Conservation (phyloP, 2,888 invertebrate species). For the Hanleya hanleyi region DNA sequence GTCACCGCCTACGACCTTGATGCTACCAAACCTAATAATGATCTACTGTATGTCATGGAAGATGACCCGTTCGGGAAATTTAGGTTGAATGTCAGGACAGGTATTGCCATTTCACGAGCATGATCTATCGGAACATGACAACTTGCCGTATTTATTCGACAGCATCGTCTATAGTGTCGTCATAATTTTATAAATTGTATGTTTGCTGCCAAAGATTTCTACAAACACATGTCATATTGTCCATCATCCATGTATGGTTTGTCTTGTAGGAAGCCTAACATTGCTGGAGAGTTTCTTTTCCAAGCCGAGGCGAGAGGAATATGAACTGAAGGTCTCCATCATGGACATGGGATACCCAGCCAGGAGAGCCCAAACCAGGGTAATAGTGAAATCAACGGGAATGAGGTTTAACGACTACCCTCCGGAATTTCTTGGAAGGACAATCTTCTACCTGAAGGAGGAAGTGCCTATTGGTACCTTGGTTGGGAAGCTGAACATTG, state of each 20-base stretch:
- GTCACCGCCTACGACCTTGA: constrained; percentile 37
- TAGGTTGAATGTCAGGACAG: constrained; percentile 39
- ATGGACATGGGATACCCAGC: constrained; percentile 42
- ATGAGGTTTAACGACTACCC: constrained; percentile 36
- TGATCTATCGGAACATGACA: too few relatives aligned
- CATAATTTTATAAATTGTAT: too few relatives aligned
- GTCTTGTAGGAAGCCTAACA: constrained; percentile 26
- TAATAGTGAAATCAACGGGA: constrained; percentile 21
- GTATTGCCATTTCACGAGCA: too few relatives aligned
- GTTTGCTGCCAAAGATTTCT: too few relatives aligned
- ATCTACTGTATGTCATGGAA: constrained; percentile 37
- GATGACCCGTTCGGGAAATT: constrained; percentile 42
- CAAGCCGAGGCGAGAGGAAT: constrained; percentile 32
- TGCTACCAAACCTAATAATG: constrained; percentile 42
- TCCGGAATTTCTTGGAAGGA: constrained; percentile 30
- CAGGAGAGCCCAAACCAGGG: constrained; percentile 15
- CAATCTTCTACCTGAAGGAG: constrained; percentile 33
- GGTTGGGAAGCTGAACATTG: constrained; percentile 30
- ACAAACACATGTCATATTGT: too few relatives aligned
- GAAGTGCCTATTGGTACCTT: constrained; percentile 39
- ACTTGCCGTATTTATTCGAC: too few relatives aligned
- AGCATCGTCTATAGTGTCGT: too few relatives aligned
- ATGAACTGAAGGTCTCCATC: constrained; percentile 34
- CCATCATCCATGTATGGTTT: too few relatives aligned
- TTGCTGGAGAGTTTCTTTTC: constrained; percentile 39